phyloP scores from a whole-genome alignment of 1,140 invertebrate species.

The Diabrotica undecimpunctata region DNA sequence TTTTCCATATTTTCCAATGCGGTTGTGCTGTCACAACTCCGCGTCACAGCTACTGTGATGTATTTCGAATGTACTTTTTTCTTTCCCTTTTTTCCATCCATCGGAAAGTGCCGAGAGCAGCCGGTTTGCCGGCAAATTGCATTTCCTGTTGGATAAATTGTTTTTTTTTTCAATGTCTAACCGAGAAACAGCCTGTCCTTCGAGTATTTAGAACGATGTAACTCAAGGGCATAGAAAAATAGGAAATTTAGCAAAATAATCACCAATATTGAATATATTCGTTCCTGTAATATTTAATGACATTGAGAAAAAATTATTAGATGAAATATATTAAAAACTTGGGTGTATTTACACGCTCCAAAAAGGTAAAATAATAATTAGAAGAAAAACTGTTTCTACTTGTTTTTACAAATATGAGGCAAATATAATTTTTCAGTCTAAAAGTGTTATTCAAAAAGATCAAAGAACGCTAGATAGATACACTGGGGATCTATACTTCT shows the following conservation, averaged over 20 bases:
- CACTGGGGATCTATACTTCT: too few relatives aligned
- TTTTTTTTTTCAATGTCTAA: neutral
- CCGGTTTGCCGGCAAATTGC: constrained; percentile 1
- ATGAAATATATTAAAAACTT: too few relatives aligned
- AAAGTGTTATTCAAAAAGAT: too few relatives aligned
- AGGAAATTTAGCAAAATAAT: neutral
- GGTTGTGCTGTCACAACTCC: neutral
- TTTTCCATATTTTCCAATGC: neutral
- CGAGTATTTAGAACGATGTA: neutral
- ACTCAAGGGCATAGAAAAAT: neutral
- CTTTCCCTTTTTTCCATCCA: neutral
- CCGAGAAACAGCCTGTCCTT: neutral
- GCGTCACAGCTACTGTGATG: neutral
- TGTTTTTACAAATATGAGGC: too few relatives aligned
- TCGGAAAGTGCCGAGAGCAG: constrained; percentile 1
- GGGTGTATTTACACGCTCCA: too few relatives aligned
- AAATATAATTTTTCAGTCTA: too few relatives aligned
- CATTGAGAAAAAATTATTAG: too few relatives aligned
- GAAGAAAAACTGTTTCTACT: too few relatives aligned
- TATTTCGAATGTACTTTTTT: constrained; percentile 1
- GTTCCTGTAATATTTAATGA: too few relatives aligned
- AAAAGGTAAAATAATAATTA: too few relatives aligned
- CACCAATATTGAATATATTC: too few relatives aligned
- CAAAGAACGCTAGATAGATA: too few relatives aligned
- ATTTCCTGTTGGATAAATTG: constrained; percentile 1